Evolutionary conservation across 2,113 vertebrate genomes (phyloP), one percentile per base, ranked within the genome.

Genomic region (Colius striatus): DNA sequence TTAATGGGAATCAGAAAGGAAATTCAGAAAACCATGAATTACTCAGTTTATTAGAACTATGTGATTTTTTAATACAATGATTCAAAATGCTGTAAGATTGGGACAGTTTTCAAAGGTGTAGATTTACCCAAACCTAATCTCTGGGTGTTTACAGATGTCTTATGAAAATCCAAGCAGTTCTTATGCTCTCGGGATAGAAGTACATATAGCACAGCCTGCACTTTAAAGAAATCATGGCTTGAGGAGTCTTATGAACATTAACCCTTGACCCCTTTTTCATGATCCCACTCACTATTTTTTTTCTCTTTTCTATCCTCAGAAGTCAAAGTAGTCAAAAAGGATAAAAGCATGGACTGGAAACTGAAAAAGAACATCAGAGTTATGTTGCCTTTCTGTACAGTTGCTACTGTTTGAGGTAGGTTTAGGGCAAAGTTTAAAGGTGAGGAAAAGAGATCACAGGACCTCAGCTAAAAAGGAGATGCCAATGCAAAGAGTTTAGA

Each of bases 101-200:
- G 81, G 54, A 76, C 34, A 38, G 29, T 90, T 96, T 96, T 96
- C 94, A 95, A 85, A 94, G 6, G 20, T 87, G 43, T 55, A 70
- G 79, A 93, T 96, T 96, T 94, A 75, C 36, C 30, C 80, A 92
- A 88, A 48, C 30, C 25, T 94, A 93, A 96, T 91, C 83, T 90
- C 83, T 91, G 70, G 17, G 54, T 96, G 70, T 96, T 93, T 94
- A 86, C 78, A 90, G 80, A 94, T 76, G 26, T 92, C 74, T 94
- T 82, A 87, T 89, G 65, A 89, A 93, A 94, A 96, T 82, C 61
- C 34, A 85, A 67, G 79, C 13, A 57, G 51, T 43, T 84, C 48
- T 93, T 0, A 3, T 82, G 65, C 51, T 88, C 34, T 72, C 45
- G 60, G 55, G 26, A 73, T 68, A 61, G 80, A 79, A 91, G 26